These are phyloP conservation scores for Volucella inanis DNA, from an alignment of 2,888 invertebrate species.

Conservation along the genomic window DNA sequence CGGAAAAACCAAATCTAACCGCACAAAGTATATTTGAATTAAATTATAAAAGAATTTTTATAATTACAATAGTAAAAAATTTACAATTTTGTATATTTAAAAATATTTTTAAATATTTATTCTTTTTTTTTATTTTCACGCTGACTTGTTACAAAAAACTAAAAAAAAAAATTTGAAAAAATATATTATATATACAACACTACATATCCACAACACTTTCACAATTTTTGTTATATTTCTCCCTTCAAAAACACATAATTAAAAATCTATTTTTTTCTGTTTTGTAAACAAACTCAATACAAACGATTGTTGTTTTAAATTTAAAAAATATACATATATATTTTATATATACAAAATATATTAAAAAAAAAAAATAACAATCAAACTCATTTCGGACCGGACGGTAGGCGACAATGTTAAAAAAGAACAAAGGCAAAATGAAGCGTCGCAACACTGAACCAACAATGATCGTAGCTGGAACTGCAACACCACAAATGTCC, in stretches of 20 bases:
- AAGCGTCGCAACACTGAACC: constrained; percentile 97
- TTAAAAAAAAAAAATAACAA: constrained; percentile 16
- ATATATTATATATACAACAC: constrained; percentile 12
- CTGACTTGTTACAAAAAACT: constrained; percentile 52
- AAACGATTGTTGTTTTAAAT: too few relatives aligned
- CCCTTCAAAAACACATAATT: constrained; percentile 28
- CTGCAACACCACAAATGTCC: constrained; percentile 82
- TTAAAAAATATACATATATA: constrained; percentile 22
- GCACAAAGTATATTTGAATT: constrained; percentile 34
- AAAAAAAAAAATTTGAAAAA: constrained; percentile 32
- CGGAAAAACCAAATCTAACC: background rate
- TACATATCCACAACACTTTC: constrained; percentile 55
- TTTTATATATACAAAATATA: constrained; percentile 20
- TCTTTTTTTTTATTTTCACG: constrained; percentile 67
- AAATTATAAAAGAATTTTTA: background rate
- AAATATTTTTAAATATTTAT: constrained; percentile 50
- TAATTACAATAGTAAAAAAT: constrained; percentile 19
- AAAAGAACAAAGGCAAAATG: constrained; percentile 98
- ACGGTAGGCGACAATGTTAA: constrained; percentile 98
- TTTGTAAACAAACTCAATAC: too few relatives aligned
- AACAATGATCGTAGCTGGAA: constrained; percentile 85
- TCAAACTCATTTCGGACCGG: constrained; percentile 78
- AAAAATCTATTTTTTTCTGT: constrained; percentile 1
- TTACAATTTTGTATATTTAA: constrained; percentile 9
- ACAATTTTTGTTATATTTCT: constrained; percentile 21